phyloP scores from a whole-genome alignment of 2,113 vertebrate species.

The Nothocercus nigrocapillus region DNA sequence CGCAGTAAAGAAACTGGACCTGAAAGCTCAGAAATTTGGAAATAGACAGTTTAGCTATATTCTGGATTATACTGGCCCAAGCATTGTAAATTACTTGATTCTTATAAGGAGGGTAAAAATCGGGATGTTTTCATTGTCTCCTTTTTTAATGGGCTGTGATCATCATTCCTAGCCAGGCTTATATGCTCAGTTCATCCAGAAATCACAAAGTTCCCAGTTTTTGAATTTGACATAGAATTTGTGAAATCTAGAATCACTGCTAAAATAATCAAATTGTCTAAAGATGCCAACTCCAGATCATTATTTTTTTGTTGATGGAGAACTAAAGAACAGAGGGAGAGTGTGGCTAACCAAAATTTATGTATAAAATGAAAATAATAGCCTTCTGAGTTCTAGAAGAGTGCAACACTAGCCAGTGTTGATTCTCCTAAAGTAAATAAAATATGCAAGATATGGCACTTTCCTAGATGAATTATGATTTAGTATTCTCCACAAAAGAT shows the following conservation, averaged over 20 bases:
- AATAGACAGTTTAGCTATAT: not conserved
- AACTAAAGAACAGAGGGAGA: not conserved
- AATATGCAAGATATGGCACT: not conserved
- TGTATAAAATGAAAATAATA: not conserved
- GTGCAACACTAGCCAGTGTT: not conserved
- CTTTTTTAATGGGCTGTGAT: not conserved
- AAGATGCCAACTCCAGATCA: not conserved
- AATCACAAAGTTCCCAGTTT: not conserved
- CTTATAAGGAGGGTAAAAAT: not conserved
- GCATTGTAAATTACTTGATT: not conserved
- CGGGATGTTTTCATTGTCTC: not conserved
- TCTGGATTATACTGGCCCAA: not conserved
- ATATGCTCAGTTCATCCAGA: not conserved
- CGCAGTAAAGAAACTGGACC: not conserved
- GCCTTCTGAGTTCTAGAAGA: not conserved
- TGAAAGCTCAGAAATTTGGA: not conserved
- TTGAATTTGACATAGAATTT: not conserved
- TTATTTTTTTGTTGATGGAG: not conserved
- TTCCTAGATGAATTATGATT: fast-evolving
- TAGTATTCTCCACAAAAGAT: not conserved
- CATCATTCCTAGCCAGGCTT: not conserved
- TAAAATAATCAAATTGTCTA: not conserved
- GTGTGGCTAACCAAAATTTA: not conserved
- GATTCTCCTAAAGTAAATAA: not conserved
- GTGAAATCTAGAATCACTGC: not conserved